These are phyloP conservation scores for Cylloceria caligata DNA, from an alignment of 2,888 invertebrate genomes.

Conservation along the genomic window DNA sequence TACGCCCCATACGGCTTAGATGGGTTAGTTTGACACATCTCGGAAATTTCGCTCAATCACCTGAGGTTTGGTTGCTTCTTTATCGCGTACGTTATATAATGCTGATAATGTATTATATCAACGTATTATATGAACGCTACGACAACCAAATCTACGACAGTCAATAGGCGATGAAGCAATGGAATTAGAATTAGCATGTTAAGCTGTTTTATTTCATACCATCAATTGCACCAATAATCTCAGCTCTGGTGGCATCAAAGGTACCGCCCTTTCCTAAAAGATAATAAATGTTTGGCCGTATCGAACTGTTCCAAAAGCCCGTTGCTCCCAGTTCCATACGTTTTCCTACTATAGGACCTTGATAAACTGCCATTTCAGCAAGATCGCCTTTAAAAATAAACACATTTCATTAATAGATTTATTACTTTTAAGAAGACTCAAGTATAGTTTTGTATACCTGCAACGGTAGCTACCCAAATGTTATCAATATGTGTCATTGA, in stretches of 20 bases:
- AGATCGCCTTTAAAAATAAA: conserved; percentile 86
- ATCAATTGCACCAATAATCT: conserved; percentile 89
- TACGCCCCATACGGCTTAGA: too few relatives aligned
- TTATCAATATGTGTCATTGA: conserved; percentile 85
- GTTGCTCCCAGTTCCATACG: conserved; percentile 86
- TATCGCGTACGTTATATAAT: too few relatives aligned
- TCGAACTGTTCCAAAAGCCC: conserved; percentile 89
- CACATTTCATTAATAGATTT: not conserved
- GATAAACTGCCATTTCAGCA: conserved; percentile 89
- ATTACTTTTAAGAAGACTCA: not conserved
- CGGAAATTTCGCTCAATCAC: too few relatives aligned
- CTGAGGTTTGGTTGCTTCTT: too few relatives aligned
- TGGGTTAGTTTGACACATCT: too few relatives aligned
- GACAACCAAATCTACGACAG: too few relatives aligned
- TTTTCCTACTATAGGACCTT: conserved; percentile 86
- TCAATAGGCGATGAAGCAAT: too few relatives aligned
- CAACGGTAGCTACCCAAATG: conserved; percentile 87
- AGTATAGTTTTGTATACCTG: conserved; percentile 84
- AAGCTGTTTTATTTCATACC: conserved; percentile 83
- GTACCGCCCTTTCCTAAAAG: conserved; percentile 85
- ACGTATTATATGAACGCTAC: too few relatives aligned
- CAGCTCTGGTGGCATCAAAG: conserved; percentile 89
- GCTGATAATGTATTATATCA: too few relatives aligned
- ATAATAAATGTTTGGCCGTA: conserved; percentile 87
- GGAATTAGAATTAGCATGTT: not conserved